These are phyloP conservation scores for Lathronympha strigana DNA, from an alignment of 2,888 invertebrate genomes.

Conservation along the genomic window DNA sequence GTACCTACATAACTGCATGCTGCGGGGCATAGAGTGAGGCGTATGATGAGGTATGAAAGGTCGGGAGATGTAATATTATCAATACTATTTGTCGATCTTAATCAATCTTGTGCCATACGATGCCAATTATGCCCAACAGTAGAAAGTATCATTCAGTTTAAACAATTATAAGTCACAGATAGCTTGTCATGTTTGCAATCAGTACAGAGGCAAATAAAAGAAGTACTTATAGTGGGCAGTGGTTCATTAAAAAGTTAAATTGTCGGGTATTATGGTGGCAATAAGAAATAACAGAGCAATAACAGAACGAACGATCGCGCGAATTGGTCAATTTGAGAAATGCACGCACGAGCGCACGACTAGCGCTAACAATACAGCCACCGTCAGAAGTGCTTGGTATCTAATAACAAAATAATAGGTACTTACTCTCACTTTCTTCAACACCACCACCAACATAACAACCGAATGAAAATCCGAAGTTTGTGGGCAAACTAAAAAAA, in stretches of 20 bases:
- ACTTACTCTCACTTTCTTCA: too few species aligned
- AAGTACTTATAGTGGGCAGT: slow-evolving; percentile 10
- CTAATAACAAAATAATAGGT: too few species aligned
- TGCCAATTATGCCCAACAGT: slow-evolving; percentile 16
- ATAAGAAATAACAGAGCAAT: slow-evolving; percentile 37
- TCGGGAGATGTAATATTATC: not conserved
- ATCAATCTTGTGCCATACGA: slow-evolving; percentile 6
- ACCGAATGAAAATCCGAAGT: too few species aligned
- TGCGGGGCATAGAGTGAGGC: not conserved
- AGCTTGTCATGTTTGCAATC: slow-evolving; percentile 27
- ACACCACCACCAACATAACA: too few species aligned
- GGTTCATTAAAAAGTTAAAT: slow-evolving; percentile 36
- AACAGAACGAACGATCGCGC: slow-evolving; percentile 33
- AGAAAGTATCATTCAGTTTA: slow-evolving; percentile 26
- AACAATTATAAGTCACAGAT: slow-evolving; percentile 3
- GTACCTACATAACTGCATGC: not conserved
- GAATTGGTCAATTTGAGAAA: slow-evolving; percentile 41
- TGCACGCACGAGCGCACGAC: slow-evolving; percentile 40
- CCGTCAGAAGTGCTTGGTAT: not conserved
- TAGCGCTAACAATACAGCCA: slow-evolving; percentile 4
- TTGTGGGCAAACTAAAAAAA: too few species aligned
- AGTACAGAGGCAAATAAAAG: slow-evolving; percentile 14
- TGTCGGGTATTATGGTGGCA: slow-evolving; percentile 21
- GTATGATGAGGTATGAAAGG: not conserved
- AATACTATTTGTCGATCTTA: not conserved